A percentile compares a stretch with the other conserved stretches of the same genome.
Conservation (phyloP, 1,140 invertebrate species). For the Papilio helenus region DNA sequence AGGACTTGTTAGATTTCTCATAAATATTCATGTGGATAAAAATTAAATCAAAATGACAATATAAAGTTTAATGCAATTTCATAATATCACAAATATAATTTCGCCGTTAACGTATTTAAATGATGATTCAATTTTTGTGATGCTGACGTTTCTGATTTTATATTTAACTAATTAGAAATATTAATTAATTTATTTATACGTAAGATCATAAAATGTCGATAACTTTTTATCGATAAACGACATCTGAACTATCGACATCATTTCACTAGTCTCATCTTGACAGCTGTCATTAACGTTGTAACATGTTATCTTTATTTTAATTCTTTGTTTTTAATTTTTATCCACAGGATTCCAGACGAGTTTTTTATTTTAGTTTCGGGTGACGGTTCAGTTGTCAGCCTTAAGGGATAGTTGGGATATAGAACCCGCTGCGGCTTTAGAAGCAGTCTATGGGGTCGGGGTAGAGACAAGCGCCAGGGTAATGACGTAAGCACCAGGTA, state of each 20-base stretch:
- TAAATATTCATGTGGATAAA: background rate
- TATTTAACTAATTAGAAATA: background rate
- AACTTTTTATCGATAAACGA: background rate
- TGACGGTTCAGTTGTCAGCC: background rate
- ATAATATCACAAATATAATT: background rate
- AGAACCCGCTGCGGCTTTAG: slow-evolving; percentile 34
- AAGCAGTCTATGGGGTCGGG: slow-evolving; percentile 35
- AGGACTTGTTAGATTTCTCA: slow-evolving; percentile 41
- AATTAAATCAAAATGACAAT: background rate
- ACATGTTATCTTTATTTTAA: too few species aligned
- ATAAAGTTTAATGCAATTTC: background rate
- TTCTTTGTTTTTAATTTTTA: slow-evolving; percentile 28
- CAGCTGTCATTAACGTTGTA: background rate
- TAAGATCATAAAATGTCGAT: background rate
- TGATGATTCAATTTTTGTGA: background rate
- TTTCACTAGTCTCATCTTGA: background rate
- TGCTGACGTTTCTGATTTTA: background rate
- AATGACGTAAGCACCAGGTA: slow-evolving; percentile 50
- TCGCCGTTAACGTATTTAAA: background rate
- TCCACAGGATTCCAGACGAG: slow-evolving; percentile 7
- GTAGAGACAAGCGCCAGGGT: slow-evolving; percentile 34
- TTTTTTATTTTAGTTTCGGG: background rate
- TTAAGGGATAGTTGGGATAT: slow-evolving; percentile 6
- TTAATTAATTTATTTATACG: background rate
- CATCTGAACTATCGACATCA: background rate